These are phyloP conservation scores for Baccha elongata DNA, from an alignment of 2,888 invertebrate species.

Conservation along the genomic window DNA sequence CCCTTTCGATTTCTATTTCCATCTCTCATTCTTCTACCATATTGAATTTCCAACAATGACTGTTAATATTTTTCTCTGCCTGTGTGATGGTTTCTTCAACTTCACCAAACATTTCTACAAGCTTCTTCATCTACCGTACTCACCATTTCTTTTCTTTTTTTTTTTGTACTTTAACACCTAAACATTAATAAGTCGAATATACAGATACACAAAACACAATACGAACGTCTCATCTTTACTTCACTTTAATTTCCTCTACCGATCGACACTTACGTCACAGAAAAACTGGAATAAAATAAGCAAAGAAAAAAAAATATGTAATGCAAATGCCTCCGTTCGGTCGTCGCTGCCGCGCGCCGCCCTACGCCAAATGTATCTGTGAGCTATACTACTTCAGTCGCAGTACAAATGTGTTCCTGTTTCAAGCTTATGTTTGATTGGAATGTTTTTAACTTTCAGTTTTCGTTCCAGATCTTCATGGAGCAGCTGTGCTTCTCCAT, in stretches of 20 bases:
- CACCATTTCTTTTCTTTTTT: neutral
- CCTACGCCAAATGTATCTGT: conserved; percentile 51
- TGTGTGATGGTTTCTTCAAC: neutral
- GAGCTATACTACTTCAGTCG: conserved; percentile 29
- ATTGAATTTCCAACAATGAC: conserved; percentile 52
- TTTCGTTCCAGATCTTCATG: conserved; percentile 71
- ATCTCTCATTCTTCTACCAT: conserved; percentile 28
- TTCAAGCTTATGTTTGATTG: conserved; percentile 63
- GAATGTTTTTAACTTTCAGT: conserved; percentile 73
- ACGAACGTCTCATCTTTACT: conserved; percentile 7
- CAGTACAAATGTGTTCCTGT: conserved; percentile 27
- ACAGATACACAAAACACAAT: neutral
- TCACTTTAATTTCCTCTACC: neutral
- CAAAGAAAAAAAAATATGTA: conserved; percentile 13
- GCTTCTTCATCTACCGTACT: conserved; percentile 10
- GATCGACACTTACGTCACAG: conserved; percentile 63
- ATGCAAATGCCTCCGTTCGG: conserved; percentile 12
- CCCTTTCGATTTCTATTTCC: conserved; percentile 63
- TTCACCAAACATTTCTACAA: conserved; percentile 36
- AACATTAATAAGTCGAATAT: conserved; percentile 3
- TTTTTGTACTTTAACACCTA: neutral
- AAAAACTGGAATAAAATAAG: conserved; percentile 65
- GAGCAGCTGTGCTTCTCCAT: conserved; percentile 61
- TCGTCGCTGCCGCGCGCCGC: too few relatives aligned
- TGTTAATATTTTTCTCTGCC: neutral